Base-by-base conservation (phyloP, 2,888 invertebrate genomes). In the Eupithecia subfuscata region DNA sequence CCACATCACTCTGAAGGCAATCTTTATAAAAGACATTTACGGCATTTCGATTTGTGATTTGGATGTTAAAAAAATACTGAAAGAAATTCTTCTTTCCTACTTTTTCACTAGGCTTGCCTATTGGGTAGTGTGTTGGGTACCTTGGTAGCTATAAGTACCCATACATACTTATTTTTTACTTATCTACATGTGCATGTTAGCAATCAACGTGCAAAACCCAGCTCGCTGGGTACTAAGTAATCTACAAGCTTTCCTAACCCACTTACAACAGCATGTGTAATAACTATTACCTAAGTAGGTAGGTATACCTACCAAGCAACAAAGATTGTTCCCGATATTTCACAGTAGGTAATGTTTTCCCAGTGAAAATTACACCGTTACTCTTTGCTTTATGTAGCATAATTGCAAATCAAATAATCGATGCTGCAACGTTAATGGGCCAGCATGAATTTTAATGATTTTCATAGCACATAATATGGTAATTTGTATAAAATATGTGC, bases 401-500 rank as follows among this genome's bases (percentile, higher is more conserved):
- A 78, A 78, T 81, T 77, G 73, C 73, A 76, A 79, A 69, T 30
- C 67, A 75, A 79, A 78, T 75, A 75, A 76, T 79, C 68, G 64
- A 75, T 68, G 74, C 69, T 60, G 70, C 67, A 67, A 43, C 68
- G 75, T 77, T 77, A 75, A 74, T 76, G 70, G 72, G 71, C 40
- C 45, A 64, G 45, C 68, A 64, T 77, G 74, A 76, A 78, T 78
- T 79, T 79, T 76, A 71, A 75, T 75, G 60, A 74, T 82, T 80
- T 79, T 79, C 79, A 76, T 71, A 75, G 73, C 60, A 71, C 0
- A 60, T 37, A 75, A 64, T 77, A 77, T 69, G 77, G 76, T 79
- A 77, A 80, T 77, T 67, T 30, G 73, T 73, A 78, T 81, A 79
- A 80, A 82, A 81, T 79, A 80, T 80, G 65, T 75, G 71, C 40